Evolutionary conservation across 2,888 invertebrate species (phyloP).

Genomic region (Pomacea canaliculata): DNA sequence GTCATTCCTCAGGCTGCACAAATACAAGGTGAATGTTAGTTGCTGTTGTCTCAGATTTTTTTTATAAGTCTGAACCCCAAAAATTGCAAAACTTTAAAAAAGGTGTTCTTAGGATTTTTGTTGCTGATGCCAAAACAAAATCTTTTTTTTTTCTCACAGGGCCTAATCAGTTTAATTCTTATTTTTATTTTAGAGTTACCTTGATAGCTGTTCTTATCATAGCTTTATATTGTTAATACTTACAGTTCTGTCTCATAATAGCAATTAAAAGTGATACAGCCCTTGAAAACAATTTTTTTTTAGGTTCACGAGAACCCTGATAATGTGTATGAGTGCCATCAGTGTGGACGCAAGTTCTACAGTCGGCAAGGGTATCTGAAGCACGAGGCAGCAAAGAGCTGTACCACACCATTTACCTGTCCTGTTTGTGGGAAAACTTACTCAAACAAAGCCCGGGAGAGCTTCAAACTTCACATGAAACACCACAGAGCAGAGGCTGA

Average conservation of each 20-base stretch:
- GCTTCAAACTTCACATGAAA: conserved; percentile 36
- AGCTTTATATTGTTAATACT: no score
- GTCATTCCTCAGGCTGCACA: conserved; percentile 28
- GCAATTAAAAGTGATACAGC: background rate
- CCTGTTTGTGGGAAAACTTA: conserved; percentile 36
- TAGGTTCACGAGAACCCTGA: conserved; percentile 35
- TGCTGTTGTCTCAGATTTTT: background rate
- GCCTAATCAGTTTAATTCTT: no score
- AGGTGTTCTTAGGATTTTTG: no score
- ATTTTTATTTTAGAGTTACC: no score
- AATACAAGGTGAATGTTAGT: conserved; percentile 22
- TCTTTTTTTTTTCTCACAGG: no score
- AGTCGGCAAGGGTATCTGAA: conserved; percentile 30
- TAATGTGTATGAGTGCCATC: conserved; percentile 29
- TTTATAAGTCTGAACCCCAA: no score
- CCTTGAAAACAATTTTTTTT: background rate
- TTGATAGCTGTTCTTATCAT: no score
- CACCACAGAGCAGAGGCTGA: conserved; percentile 31
- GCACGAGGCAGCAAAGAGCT: conserved; percentile 27
- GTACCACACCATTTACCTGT: conserved; percentile 32
- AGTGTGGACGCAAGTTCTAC: conserved; percentile 34
- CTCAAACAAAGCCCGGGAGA: conserved; percentile 35
- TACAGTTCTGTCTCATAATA: background rate
- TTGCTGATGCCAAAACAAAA: no score
- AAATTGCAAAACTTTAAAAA: no score